phyloP scores from a whole-genome alignment of 1,140 invertebrate species.

The Brachionus rubens region DNA sequence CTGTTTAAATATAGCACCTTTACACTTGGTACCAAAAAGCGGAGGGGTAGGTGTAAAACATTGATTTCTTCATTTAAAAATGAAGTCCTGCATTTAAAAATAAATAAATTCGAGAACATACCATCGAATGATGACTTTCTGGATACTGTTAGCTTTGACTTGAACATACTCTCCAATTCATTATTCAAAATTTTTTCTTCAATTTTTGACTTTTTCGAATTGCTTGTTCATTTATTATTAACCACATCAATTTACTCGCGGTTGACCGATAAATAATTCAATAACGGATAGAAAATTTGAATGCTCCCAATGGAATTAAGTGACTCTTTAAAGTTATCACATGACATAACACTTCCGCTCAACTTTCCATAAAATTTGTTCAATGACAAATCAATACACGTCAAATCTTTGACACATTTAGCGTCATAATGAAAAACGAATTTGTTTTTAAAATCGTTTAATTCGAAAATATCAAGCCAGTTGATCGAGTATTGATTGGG shows the following conservation, averaged over 20 bases:
- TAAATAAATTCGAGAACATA: not conserved
- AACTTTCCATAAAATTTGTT: slow-evolving; percentile 17
- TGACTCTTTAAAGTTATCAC: slow-evolving; percentile 32
- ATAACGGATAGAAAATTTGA: slow-evolving; percentile 65
- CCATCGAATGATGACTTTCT: not conserved
- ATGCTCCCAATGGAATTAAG: slow-evolving; percentile 65
- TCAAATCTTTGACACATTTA: slow-evolving; percentile 23
- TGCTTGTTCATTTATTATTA: slow-evolving; percentile 65
- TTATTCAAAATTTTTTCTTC: slow-evolving; percentile 1
- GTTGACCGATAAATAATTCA: slow-evolving; percentile 60
- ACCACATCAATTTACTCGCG: slow-evolving; percentile 51
- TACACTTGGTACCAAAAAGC: too few relatives aligned
- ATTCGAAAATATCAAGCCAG: slow-evolving; percentile 30
- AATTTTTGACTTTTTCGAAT: slow-evolving; percentile 61
- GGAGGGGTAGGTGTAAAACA: too few relatives aligned
- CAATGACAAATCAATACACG: slow-evolving; percentile 3
- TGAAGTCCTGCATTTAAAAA: too few relatives aligned
- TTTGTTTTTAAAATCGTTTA: slow-evolving; percentile 46
- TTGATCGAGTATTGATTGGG: slow-evolving; percentile 37
- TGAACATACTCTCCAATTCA: not conserved
- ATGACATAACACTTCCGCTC: not conserved
- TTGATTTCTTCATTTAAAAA: too few relatives aligned
- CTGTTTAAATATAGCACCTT: too few relatives aligned
- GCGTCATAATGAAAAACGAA: slow-evolving; percentile 46
- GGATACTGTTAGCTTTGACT: not conserved